Evolutionary conservation across 2,888 invertebrate genomes (phyloP).

Genomic region (Protonemura montana): DNA sequence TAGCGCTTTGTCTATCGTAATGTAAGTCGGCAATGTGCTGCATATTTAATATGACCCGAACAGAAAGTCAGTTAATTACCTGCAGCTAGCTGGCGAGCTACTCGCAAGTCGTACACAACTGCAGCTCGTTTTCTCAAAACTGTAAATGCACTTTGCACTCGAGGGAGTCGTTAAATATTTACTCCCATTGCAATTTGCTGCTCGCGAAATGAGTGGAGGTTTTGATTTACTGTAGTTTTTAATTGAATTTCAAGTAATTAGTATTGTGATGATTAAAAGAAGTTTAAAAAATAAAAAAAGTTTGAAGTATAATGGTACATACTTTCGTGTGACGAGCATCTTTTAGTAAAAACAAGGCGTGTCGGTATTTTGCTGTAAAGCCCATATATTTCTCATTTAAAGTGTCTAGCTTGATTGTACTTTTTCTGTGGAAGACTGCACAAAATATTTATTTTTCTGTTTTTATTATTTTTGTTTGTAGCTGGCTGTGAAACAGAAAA

Average conservation of each 20-base stretch:
- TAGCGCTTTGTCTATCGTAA: background rate
- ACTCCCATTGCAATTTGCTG: background rate
- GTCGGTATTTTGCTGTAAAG: background rate
- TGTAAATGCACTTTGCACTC: background rate
- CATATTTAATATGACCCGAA: background rate
- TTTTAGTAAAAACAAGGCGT: background rate
- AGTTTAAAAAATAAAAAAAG: background rate
- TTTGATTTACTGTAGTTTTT: background rate
- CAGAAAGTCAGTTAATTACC: background rate
- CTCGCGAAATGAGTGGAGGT: background rate
- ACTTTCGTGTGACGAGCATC: background rate
- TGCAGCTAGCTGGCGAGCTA: background rate
- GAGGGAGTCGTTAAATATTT: background rate
- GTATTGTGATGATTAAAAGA: background rate
- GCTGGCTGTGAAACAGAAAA: background rate
- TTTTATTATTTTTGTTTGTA: no score
- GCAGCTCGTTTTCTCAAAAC: background rate
- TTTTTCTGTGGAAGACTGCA: background rate
- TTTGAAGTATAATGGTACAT: background rate
- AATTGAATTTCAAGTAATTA: background rate
- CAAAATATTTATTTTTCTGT: background rate
- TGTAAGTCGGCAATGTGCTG: background rate
- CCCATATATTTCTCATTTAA: background rate
- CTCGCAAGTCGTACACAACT: conserved; percentile 7
- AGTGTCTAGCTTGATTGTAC: no score